Conservation (phyloP, 1,140 invertebrate species). For the Stegodyphus dumicola region DNA sequence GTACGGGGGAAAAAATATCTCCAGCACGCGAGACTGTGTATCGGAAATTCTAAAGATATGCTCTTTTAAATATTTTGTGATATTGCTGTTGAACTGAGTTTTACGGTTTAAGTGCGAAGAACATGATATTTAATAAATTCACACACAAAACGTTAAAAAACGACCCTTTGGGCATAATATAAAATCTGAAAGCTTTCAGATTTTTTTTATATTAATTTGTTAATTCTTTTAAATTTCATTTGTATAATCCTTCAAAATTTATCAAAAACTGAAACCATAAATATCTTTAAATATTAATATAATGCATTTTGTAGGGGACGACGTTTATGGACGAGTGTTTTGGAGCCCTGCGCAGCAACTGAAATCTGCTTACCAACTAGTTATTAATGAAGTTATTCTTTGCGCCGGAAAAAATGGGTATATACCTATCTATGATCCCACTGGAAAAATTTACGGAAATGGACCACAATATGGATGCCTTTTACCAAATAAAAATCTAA, state of each 20-base stretch:
- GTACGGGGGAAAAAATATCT: too few species aligned
- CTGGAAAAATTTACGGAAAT: constrained; percentile 68
- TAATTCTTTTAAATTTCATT: too few species aligned
- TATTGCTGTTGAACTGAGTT: too few species aligned
- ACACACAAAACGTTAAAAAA: too few species aligned
- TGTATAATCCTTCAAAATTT: neutral
- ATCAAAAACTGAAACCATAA: neutral
- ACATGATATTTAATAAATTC: too few species aligned
- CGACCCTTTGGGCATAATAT: too few species aligned
- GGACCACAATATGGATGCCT: constrained; percentile 71
- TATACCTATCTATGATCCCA: constrained; percentile 71
- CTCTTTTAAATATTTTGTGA: too few species aligned
- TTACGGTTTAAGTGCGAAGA: too few species aligned
- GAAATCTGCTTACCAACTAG: constrained; percentile 68
- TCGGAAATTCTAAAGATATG: too few species aligned
- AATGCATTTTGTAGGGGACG: constrained; percentile 66
- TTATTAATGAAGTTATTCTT: constrained; percentile 70
- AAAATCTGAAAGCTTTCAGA: too few species aligned
- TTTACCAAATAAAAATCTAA: constrained; percentile 67
- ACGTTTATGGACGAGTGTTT: constrained; percentile 70
- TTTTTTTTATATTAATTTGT: too few species aligned
- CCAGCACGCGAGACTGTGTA: too few species aligned
- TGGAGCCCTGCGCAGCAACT: constrained; percentile 71
- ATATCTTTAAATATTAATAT: neutral
- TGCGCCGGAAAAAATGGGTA: constrained; percentile 71